phyloP scores from a whole-genome alignment of 2,113 vertebrate genomes.

The Mormoops blainvillei region DNA sequence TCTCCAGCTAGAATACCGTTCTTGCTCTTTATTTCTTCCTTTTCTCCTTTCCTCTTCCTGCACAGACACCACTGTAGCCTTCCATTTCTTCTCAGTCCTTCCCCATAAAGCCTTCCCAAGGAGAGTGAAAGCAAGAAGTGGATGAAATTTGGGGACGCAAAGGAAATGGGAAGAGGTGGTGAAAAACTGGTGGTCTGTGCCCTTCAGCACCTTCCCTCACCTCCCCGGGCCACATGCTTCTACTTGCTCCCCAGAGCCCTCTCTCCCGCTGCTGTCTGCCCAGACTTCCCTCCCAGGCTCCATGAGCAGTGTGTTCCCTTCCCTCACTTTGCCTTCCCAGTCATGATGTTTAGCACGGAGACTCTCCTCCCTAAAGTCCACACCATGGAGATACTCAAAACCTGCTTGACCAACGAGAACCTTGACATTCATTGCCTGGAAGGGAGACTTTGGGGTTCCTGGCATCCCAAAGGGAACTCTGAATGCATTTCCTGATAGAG shows the following conservation, averaged over 20 bases:
- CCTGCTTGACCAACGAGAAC: background rate
- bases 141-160: background rate
- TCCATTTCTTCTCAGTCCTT: background rate
- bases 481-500: background rate
- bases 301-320: background rate
- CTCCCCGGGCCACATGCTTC: background rate
- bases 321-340: too few species aligned
- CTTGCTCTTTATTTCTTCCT: background rate
- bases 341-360: background rate
- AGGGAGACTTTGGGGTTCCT: background rate
- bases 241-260: background rate
- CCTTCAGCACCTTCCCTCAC: background rate
- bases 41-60: background rate
- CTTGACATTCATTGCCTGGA: background rate
- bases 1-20: background rate
- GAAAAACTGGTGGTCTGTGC: background rate
- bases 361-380: background rate
- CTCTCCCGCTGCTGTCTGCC: too few species aligned
- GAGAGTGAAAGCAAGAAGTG: background rate
- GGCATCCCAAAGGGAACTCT: background rate
- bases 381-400: accelerated
- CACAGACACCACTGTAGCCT: background rate
- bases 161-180: background rate
- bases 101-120: background rate
- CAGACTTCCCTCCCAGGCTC: background rate